Evolutionary conservation across 2,113 vertebrate genomes (phyloP).

Genomic region (Crotophaga sulcirostris): DNA sequence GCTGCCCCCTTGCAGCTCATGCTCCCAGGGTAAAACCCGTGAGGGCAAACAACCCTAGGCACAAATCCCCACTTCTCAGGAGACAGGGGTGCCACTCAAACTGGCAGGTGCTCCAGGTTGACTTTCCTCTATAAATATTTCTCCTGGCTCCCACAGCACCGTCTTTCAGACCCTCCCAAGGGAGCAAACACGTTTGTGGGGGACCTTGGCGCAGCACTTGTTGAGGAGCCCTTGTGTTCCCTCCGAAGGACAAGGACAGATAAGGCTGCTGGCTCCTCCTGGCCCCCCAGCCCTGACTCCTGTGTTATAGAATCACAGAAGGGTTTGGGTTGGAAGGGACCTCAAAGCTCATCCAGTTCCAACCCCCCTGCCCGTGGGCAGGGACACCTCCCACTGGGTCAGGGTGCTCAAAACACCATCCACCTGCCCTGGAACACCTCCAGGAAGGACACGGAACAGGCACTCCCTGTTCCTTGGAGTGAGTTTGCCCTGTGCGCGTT

Average conservation of each 20-base stretch:
- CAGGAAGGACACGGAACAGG: too few relatives aligned
- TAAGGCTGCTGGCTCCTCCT: fast-evolving
- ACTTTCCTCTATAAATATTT: neutral
- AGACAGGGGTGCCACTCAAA: neutral
- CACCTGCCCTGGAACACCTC: too few relatives aligned
- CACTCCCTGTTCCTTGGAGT: neutral
- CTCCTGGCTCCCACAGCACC: fast-evolving
- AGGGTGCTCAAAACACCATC: too few relatives aligned
- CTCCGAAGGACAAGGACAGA: neutral
- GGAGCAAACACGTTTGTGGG: too few relatives aligned
- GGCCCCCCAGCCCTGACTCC: neutral
- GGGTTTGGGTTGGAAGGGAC: too few relatives aligned
- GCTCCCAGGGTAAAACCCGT: neutral
- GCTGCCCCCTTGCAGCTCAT: neutral
- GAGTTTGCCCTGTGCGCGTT: neutral
- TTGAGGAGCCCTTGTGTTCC: neutral
- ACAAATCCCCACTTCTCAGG: neutral
- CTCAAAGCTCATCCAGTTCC: too few relatives aligned
- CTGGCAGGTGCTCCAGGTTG: neutral
- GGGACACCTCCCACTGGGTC: too few relatives aligned
- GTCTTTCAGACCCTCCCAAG: neutral
- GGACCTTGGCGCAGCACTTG: neutral
- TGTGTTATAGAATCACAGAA: too few relatives aligned
- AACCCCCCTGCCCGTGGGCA: too few relatives aligned
- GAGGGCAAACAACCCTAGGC: neutral